A percentile compares a stretch with the other conserved stretches of the same genome.
Conservation (phyloP, 1,140 invertebrate genomes). For the Plodia interpunctella region DNA sequence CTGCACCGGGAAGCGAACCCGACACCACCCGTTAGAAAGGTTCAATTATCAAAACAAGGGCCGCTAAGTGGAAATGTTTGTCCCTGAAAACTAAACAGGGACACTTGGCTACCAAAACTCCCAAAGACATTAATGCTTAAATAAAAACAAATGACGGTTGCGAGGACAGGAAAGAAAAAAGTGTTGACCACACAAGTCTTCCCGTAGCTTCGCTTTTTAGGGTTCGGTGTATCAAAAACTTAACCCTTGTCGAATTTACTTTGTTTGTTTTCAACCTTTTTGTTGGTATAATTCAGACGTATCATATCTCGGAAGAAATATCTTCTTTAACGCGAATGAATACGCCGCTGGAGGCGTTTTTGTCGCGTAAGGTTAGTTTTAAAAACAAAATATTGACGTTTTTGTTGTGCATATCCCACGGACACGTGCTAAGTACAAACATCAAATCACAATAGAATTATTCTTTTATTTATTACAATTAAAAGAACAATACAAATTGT, state of each 20-base stretch:
- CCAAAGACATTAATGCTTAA: not conserved
- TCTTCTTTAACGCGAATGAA: too few relatives aligned
- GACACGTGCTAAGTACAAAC: too few relatives aligned
- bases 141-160: constrained; percentile 2
- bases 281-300: too few relatives aligned
- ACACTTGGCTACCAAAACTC: constrained; percentile 1
- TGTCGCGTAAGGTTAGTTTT: too few relatives aligned
- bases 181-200: constrained; percentile 3
- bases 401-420: too few relatives aligned
- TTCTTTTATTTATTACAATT: too few relatives aligned
- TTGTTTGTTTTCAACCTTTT: not conserved
- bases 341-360: too few relatives aligned
- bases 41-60: constrained; percentile 2
- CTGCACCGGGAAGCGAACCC: not conserved
- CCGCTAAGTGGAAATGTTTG: not conserved
- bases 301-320: too few relatives aligned
- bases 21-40: not conserved
- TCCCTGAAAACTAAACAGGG: not conserved
- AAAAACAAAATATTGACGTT: too few relatives aligned
- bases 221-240: not conserved
- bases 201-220: not conserved
- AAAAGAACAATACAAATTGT: too few relatives aligned
- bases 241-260: not conserved
- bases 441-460: too few relatives aligned
- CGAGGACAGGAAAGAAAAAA: not conserved